phyloP scores from a whole-genome alignment of 2,113 vertebrate genomes.

The Excalfactoria chinensis region DNA sequence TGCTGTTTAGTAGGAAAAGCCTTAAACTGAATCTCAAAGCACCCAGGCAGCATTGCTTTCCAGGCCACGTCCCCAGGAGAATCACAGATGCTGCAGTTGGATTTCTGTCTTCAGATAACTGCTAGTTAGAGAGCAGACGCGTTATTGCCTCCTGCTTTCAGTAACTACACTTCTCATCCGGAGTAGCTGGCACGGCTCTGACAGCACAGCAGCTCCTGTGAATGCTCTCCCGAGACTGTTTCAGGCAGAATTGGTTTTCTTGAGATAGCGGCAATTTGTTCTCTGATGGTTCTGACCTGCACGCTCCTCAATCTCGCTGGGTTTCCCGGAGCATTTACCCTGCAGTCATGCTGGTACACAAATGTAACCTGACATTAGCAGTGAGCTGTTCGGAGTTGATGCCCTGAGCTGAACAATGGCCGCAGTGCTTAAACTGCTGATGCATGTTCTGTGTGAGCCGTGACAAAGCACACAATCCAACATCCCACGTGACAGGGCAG shows the following conservation, averaged over 20 bases:
- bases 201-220: not conserved
- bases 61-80: not conserved
- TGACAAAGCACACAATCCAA: no score
- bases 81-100: not conserved
- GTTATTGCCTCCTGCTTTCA: not conserved
- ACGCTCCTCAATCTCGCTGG: fast-evolving
- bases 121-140: not conserved
- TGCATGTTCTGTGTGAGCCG: not conserved
- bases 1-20: not conserved
- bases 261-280: not conserved
- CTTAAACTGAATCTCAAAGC: not conserved
- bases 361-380: not conserved
- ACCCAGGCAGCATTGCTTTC: not conserved
- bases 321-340: not conserved
- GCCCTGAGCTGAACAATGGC: not conserved
- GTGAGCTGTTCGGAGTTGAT: not conserved
- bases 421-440: not conserved
- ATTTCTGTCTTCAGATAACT: not conserved
- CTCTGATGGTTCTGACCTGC: fast-evolving
- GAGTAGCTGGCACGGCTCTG: not conserved
- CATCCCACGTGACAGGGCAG: not conserved
- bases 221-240: not conserved
- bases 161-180: fast-evolving
- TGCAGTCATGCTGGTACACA: not conserved
- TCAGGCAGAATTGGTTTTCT: not conserved